These are phyloP conservation scores for Ambastaia sidthimunki DNA, from an alignment of 2,797 vertebrate species.

Conservation along the genomic window DNA sequence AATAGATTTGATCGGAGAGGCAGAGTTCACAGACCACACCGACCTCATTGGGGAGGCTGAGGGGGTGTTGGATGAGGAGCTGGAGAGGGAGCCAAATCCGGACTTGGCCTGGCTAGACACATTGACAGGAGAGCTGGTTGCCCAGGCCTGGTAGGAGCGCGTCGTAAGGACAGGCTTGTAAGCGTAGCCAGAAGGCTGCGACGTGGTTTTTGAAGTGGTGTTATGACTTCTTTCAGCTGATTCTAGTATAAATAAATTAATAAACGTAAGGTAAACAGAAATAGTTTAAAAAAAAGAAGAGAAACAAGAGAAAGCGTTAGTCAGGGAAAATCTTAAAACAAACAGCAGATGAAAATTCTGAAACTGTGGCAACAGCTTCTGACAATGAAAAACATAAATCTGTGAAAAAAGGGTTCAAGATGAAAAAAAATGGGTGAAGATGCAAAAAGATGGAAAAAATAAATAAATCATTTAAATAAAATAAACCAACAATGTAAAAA, in stretches of 20 bases:
- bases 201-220: constrained; percentile 62
- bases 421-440: neutral
- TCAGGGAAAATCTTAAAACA: constrained; percentile 36
- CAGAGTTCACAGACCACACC: constrained; percentile 98
- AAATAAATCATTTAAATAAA: constrained; percentile 8
- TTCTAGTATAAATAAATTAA: constrained; percentile 95
- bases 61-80: constrained; percentile 98
- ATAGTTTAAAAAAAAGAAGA: constrained; percentile 77
- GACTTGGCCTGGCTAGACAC: constrained; percentile 92
- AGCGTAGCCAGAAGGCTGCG: constrained; percentile 93
- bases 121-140: constrained; percentile 88
- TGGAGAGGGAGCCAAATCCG: constrained; percentile 97
- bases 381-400: neutral
- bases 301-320: constrained; percentile 69
- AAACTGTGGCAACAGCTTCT: neutral
- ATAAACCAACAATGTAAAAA: neutral
- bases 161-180: constrained; percentile 99
- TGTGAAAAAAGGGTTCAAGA: neutral
- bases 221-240: constrained; percentile 98
- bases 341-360: neutral
- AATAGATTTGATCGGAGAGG: constrained; percentile 96
- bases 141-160: constrained; percentile 98
- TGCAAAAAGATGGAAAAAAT: neutral
- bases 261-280: constrained; percentile 73
- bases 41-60: constrained; percentile 99